phyloP scores from a whole-genome alignment of 2,797 vertebrate species.

The Heliangelus exortis region DNA sequence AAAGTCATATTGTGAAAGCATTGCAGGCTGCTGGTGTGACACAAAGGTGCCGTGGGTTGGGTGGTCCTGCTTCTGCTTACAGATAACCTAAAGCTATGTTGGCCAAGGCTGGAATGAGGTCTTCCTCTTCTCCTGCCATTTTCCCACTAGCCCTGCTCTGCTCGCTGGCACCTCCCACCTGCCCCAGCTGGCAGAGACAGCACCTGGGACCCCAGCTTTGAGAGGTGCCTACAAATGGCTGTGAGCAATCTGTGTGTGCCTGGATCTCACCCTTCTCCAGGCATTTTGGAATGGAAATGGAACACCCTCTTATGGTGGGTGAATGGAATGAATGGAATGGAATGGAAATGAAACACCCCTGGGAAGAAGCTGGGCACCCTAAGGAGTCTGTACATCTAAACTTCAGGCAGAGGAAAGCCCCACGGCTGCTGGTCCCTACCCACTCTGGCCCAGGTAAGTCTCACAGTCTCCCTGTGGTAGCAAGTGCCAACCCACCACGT shows the following conservation, averaged over 20 bases:
- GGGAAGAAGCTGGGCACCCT: neutral
- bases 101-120: neutral
- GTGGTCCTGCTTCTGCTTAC: neutral
- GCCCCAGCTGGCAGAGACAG: neutral
- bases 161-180: neutral
- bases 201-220: neutral
- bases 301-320: neutral
- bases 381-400: neutral
- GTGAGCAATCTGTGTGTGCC: neutral
- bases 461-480: neutral
- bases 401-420: neutral
- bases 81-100: neutral
- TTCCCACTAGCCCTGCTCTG: fast-evolving
- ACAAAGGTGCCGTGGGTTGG: fast-evolving
- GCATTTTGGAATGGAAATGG: neutral
- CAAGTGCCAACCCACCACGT: fast-evolving
- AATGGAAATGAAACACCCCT: neutral
- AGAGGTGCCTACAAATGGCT: neutral
- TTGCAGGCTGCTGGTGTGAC: neutral
- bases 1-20: neutral
- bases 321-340: too few species aligned
- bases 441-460: neutral
- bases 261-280: neutral
- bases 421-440: neutral
- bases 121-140: neutral